phyloP scores from a whole-genome alignment of 2,888 invertebrate species.

The Andrena praecox region DNA sequence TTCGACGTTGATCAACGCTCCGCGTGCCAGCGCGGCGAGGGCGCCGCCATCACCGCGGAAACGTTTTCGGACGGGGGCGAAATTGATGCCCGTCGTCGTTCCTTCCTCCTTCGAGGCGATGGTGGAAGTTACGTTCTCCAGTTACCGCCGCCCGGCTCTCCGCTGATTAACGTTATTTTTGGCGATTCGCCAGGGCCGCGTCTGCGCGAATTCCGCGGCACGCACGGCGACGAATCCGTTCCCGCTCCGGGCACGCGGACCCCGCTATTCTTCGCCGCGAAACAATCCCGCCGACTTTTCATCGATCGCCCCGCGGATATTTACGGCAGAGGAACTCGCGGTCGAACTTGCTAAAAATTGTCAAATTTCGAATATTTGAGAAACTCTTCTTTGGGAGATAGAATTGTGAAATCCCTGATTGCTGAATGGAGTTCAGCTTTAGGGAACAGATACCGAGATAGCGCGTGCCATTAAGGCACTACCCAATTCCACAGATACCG shows the following conservation, averaged over 20 bases:
- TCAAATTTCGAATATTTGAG: not conserved
- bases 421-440: too few relatives aligned
- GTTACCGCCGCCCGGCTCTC: conserved; percentile 47
- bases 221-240: conserved; percentile 23
- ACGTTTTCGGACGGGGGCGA: conserved; percentile 5
- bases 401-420: too few relatives aligned
- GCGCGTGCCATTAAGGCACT: not conserved
- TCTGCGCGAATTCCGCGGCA: conserved; percentile 56
- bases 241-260: not conserved
- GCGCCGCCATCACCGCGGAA: conserved; percentile 39
- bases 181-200: conserved; percentile 60
- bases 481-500: not conserved
- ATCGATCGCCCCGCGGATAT: not conserved
- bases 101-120: conserved; percentile 18
- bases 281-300: conserved; percentile 2
- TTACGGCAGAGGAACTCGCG: too few relatives aligned
- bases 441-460: too few relatives aligned
- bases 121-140: conserved; percentile 47
- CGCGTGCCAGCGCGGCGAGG: conserved; percentile 23
- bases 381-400: too few relatives aligned
- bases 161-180: conserved; percentile 70
- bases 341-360: not conserved
- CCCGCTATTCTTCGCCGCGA: conserved; percentile 5
- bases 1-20: conserved; percentile 47
- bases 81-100: conserved; percentile 30